phyloP scores from a whole-genome alignment of 2,113 vertebrate species.

The Amazona vittata region DNA sequence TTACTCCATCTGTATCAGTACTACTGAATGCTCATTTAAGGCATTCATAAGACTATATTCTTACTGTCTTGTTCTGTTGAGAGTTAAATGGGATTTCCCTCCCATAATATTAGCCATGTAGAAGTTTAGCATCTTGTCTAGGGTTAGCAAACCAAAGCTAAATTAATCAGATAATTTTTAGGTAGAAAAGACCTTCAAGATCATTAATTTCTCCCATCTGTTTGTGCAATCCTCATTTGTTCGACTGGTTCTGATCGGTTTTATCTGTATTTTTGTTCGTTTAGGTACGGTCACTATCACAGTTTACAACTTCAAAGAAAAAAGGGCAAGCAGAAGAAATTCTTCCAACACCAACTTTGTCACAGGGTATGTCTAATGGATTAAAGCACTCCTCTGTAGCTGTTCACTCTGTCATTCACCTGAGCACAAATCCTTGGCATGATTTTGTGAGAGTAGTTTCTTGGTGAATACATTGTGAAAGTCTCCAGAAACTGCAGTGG shows the following conservation, averaged over 20 bases:
- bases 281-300: conserved; percentile 8
- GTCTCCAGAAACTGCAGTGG: background rate
- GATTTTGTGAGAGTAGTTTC: background rate
- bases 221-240: background rate
- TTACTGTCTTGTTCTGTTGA: background rate
- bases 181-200: background rate
- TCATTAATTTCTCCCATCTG: background rate
- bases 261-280: background rate
- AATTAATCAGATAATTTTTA: background rate
- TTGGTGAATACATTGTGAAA: background rate
- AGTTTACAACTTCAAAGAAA: conserved; percentile 43
- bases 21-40: background rate
- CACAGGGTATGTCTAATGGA: conserved; percentile 49
- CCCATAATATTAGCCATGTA: background rate
- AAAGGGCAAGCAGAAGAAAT: conserved; percentile 62
- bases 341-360: background rate
- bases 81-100: background rate
- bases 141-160: background rate
- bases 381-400: background rate
- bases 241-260: background rate
- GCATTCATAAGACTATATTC: background rate
- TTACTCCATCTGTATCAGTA: background rate
- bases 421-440: background rate
- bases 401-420: background rate
- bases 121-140: background rate